phyloP scores from a whole-genome alignment of 2,113 vertebrate genomes.

The Phalacrocorax aristotelis region DNA sequence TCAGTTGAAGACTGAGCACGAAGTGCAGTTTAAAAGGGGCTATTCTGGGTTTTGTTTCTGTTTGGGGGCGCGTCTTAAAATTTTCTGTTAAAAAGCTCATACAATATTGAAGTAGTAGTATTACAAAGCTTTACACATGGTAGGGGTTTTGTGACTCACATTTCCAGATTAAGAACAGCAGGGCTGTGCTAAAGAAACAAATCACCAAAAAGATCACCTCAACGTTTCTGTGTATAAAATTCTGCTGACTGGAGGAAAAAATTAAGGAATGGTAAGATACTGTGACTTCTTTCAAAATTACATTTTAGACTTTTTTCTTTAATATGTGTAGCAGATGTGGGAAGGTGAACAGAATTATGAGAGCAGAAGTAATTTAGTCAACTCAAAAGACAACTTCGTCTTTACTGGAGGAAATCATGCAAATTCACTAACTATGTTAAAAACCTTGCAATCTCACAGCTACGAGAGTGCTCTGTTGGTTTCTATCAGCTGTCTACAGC shows the following conservation, averaged over 20 bases:
- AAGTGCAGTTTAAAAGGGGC: not conserved
- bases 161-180: conserved; percentile 4
- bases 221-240: not conserved
- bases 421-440: not conserved
- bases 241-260: not conserved
- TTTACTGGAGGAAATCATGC: not conserved
- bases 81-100: not conserved
- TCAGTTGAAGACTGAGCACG: not conserved
- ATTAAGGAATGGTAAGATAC: not conserved
- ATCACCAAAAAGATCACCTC: conserved; percentile 10
- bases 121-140: not conserved
- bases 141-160: not conserved
- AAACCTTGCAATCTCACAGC: not conserved
- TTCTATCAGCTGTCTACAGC: not conserved
- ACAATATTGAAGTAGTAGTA: not conserved
- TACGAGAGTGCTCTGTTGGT: not conserved
- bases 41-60: not conserved
- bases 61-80: not conserved
- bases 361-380: not conserved
- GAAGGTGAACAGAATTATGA: not conserved
- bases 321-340: not conserved
- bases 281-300: not conserved
- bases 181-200: conserved; percentile 11
- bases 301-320: not conserved
- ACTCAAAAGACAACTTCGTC: not conserved